Evolutionary conservation across 2,797 vertebrate genomes (phyloP).

Genomic region (Typhlichthys eigenmanni): DNA sequence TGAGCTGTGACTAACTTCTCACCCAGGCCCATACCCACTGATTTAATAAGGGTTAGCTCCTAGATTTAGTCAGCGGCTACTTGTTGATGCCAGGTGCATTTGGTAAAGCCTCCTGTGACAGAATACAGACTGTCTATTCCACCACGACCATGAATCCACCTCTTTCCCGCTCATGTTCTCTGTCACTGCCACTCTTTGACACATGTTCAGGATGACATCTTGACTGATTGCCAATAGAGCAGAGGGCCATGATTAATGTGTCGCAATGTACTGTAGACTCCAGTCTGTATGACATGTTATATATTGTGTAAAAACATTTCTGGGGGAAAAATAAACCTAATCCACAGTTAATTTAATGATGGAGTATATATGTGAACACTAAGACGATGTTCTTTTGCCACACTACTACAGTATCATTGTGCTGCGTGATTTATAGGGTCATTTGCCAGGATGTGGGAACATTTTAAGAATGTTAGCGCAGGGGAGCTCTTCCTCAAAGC

Average conservation of each 20-base stretch:
- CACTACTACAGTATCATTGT: not conserved
- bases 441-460: conserved; percentile 27
- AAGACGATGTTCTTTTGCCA: not conserved
- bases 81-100: conserved; percentile 40
- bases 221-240: conserved; percentile 61
- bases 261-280: conserved; percentile 14
- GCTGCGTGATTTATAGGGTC: conserved; percentile 16
- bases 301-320: conserved; percentile 18
- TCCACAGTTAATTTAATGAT: conserved; percentile 24
- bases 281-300: conserved; percentile 20
- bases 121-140: conserved; percentile 51
- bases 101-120: conserved; percentile 49
- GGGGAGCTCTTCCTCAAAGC: conserved; percentile 6
- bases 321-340: no score
- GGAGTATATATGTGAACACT: conserved; percentile 6
- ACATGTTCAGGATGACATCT: conserved; percentile 59
- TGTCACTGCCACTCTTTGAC: conserved; percentile 64
- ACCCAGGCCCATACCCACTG: conserved; percentile 25
- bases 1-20: conserved; percentile 37
- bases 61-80: conserved; percentile 22
- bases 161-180: conserved; percentile 30
- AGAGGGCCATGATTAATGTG: conserved; percentile 52
- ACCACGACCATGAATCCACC: conserved; percentile 29
- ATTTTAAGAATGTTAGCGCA: conserved; percentile 11
- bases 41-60: conserved; percentile 22